Evolutionary conservation across 2,888 invertebrate species (phyloP).

Genomic region (Drosophila rubida): DNA sequence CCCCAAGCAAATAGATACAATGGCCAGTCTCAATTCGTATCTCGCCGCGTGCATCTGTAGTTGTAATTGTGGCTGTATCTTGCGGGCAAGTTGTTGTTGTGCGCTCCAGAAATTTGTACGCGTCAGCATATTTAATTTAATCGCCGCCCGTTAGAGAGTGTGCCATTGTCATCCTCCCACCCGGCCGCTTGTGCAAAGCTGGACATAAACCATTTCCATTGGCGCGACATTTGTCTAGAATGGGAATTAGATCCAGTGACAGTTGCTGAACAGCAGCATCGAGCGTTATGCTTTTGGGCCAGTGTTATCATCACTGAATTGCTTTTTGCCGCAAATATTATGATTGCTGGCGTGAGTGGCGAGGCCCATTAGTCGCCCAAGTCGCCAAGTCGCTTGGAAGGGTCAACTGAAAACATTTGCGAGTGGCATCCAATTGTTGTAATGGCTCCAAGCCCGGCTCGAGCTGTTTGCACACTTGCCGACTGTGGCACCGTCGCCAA

Average conservation of each 20-base stretch:
- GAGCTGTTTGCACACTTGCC: slow-evolving; percentile 19
- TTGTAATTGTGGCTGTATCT: neutral
- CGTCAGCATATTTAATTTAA: slow-evolving; percentile 61
- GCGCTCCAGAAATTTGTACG: slow-evolving; percentile 25
- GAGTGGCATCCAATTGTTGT: slow-evolving; percentile 25
- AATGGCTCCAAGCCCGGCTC: slow-evolving; percentile 26
- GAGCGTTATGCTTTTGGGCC: slow-evolving; percentile 7
- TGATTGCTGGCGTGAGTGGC: slow-evolving; percentile 25
- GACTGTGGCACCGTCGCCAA: slow-evolving; percentile 4
- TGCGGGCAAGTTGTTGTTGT: slow-evolving; percentile 4
- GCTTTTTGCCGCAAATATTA: slow-evolving; percentile 44
- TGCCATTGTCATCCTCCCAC: slow-evolving; percentile 24
- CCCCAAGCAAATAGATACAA: slow-evolving; percentile 33
- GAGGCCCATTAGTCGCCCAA: slow-evolving; percentile 31
- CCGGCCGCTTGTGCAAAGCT: neutral
- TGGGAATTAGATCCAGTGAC: slow-evolving; percentile 22
- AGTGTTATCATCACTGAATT: slow-evolving; percentile 45
- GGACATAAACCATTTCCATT: slow-evolving; percentile 6
- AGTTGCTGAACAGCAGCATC: neutral
- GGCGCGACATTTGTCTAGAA: slow-evolving; percentile 22
- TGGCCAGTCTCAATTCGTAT: slow-evolving; percentile 43
- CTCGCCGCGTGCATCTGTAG: slow-evolving; percentile 9
- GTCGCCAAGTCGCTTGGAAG: neutral
- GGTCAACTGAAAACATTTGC: slow-evolving; percentile 12
- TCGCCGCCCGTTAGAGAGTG: slow-evolving; percentile 28